Base-by-base conservation (phyloP, 1,140 invertebrate species). In the Halictus rubicundus region DNA sequence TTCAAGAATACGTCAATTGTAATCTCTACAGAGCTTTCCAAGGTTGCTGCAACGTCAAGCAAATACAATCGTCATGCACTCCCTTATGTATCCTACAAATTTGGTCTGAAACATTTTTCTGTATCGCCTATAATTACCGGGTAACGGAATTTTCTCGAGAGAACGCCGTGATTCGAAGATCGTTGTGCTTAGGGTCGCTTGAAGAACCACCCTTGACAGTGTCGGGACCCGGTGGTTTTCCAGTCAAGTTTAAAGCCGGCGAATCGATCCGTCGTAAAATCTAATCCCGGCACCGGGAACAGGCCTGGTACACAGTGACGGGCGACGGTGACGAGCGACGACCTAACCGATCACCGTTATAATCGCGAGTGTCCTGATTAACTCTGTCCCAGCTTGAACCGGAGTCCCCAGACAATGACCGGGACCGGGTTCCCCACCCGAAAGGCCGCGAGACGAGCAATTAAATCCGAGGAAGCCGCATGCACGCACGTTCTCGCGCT, bases 201-300 rank as follows among this genome's bases (percentile, higher is more conserved):
- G 54, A 70, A 70, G 25, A 68, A 75, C 32, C 61, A 80, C 57
- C 78, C 78, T 80, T 80, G 78, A 80, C 72, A 80, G 78, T 68
- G 64, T 46, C 27, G 32, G 72, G 75, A 75, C 27, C 78, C 64
- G 71, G 19, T 80, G 75, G 54, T 68, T 61, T 80, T n/a, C 63
- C 64, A 23, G 72, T 76, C 78, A 68, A 79, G 78, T 79, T 79
- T 74, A 74, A 66, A 68, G 19, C 54, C 63, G 71, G 60, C 52
- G 59, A 25, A 74, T 74, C 70, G 71, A 79, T 79, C 78, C 37
- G 64, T n/a, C 37, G 49, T 19, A 59, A 79, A 73, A 79, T 74
- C 78, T 74, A 74, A 74, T 79, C 27, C 25, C 63, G 21, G 25
- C 42, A 32, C 32, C 32, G 32, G 32, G 7, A 46, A 57, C 6